phyloP scores from a whole-genome alignment of 2,888 invertebrate species.

The Eilema sororculum region DNA sequence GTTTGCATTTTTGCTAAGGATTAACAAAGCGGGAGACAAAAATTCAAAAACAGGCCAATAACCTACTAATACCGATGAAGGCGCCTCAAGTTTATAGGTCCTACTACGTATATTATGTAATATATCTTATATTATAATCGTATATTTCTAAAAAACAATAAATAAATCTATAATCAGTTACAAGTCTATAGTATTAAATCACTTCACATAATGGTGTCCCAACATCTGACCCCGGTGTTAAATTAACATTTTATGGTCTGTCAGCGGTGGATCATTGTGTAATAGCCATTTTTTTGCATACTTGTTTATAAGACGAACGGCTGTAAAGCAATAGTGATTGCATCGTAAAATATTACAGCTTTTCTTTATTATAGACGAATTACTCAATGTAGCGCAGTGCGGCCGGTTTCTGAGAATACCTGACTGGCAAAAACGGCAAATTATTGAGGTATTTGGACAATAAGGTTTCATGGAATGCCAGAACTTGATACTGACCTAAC shows the following conservation, averaged over 20 bases:
- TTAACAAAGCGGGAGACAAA: background rate
- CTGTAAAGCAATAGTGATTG: constrained; percentile 36
- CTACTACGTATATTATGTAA: background rate
- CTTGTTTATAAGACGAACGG: constrained; percentile 20
- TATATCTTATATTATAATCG: background rate
- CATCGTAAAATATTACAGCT: constrained; percentile 38
- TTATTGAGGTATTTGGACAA: background rate
- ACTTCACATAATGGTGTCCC: constrained; percentile 14
- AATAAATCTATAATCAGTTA: background rate
- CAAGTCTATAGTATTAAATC: background rate
- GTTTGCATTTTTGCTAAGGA: background rate
- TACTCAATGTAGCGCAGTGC: constrained; percentile 26
- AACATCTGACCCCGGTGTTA: constrained; percentile 10
- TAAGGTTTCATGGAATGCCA: background rate
- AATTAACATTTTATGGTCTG: constrained; percentile 13
- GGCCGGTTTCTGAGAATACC: constrained; percentile 13
- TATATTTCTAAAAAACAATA: background rate
- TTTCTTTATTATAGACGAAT: constrained; percentile 30
- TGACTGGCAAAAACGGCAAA: background rate
- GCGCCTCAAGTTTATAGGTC: background rate
- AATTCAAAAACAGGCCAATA: too few species aligned
- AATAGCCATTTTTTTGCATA: constrained; percentile 8
- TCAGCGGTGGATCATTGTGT: constrained; percentile 3
- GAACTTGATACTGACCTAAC: constrained; percentile 1
- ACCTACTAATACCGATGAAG: too few species aligned